These are phyloP conservation scores for Pollenia griseotomentosa DNA, from an alignment of 2,888 invertebrate species.

Conservation along the genomic window DNA sequence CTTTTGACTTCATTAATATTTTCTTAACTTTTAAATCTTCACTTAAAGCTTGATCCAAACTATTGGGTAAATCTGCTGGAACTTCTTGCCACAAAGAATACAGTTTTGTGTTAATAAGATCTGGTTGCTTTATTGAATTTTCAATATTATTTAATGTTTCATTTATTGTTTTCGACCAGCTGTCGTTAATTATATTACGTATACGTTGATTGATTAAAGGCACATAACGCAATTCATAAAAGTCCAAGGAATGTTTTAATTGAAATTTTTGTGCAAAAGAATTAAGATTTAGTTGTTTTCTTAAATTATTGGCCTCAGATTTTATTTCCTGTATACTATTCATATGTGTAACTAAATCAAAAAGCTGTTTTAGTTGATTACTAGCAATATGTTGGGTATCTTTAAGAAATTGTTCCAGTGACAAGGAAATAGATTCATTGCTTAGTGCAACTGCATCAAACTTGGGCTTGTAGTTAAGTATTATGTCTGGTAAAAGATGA, in stretches of 20 bases:
- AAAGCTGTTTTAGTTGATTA: constrained; percentile 86
- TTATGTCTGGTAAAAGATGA: constrained; percentile 87
- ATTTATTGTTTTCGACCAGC: constrained; percentile 82
- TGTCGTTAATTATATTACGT: constrained; percentile 86
- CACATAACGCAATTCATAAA: constrained; percentile 91
- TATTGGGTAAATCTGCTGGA: constrained; percentile 85
- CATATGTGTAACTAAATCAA: constrained; percentile 88
- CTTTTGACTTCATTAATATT: constrained; percentile 91
- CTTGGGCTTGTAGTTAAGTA: constrained; percentile 82
- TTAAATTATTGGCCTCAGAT: constrained; percentile 88
- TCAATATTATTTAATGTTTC: constrained; percentile 84
- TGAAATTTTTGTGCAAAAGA: constrained; percentile 87
- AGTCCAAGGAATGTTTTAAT: constrained; percentile 86
- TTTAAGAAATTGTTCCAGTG: constrained; percentile 87
- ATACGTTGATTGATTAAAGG: constrained; percentile 89
- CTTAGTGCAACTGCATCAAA: constrained; percentile 78
- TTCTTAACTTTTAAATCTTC: constrained; percentile 81
- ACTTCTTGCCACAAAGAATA: constrained; percentile 88
- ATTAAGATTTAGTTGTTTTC: constrained; percentile 87
- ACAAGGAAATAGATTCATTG: constrained; percentile 82
- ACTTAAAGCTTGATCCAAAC: constrained; percentile 83
- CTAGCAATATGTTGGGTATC: constrained; percentile 87
- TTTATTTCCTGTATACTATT: constrained; percentile 90
- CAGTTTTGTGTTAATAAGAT: background rate
- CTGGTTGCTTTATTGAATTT: constrained; percentile 82